Conservation (phyloP, 2,888 invertebrate species). For the Physocephala rufipes region DNA sequence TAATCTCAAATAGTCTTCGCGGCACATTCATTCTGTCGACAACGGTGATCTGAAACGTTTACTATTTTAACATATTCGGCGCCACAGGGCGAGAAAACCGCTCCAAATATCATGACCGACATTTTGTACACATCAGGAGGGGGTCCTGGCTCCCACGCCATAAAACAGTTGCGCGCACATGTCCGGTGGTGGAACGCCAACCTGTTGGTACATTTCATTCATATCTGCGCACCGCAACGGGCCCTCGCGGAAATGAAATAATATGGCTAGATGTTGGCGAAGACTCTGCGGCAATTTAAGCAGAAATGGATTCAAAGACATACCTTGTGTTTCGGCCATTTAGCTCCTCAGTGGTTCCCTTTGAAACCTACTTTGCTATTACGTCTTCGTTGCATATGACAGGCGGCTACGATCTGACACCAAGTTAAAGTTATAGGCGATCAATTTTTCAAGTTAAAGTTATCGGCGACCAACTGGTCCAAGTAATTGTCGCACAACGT, state of each 20-base stretch:
- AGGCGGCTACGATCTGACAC: too few relatives aligned
- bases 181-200: slow-evolving; percentile 28
- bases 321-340: not conserved
- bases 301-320: too few relatives aligned
- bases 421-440: too few relatives aligned
- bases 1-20: too few relatives aligned
- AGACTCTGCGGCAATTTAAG: too few relatives aligned
- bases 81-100: slow-evolving; percentile 37
- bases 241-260: too few relatives aligned
- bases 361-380: not conserved
- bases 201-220: not conserved
- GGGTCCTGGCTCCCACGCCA: slow-evolving; percentile 42
- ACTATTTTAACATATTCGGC: slow-evolving; percentile 35
- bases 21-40: too few relatives aligned
- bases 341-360: slow-evolving; percentile 13
- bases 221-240: too few relatives aligned
- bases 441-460: too few relatives aligned
- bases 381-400: too few relatives aligned
- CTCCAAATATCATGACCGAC: slow-evolving; percentile 44
- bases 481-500: slow-evolving; percentile 10
- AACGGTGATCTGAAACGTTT: slow-evolving; percentile 12
- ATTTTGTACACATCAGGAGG: slow-evolving; percentile 41
- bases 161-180: slow-evolving; percentile 33
- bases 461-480: not conserved
- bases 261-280: too few relatives aligned